Conservation (phyloP, 2,888 invertebrate genomes). For the Lutraria lutraria region DNA sequence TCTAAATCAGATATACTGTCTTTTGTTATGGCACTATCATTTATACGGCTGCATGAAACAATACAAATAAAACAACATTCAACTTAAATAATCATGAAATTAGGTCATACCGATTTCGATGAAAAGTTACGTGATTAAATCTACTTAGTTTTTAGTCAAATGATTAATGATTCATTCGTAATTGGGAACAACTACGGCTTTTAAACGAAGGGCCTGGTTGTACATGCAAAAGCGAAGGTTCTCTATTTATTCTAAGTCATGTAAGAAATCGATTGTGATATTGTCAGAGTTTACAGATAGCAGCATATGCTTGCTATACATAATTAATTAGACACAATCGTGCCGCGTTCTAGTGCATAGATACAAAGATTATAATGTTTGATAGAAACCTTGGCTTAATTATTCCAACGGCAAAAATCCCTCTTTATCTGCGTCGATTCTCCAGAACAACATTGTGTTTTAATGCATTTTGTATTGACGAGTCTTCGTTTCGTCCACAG, state of each 20-base stretch:
- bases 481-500: neutral
- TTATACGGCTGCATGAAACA: neutral
- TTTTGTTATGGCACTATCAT: too few species aligned
- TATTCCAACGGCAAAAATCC: neutral
- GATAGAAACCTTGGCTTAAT: neutral
- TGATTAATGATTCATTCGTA: slow-evolving; percentile 11
- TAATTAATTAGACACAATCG: slow-evolving; percentile 12
- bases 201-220: neutral
- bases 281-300: neutral
- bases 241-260: neutral
- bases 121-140: neutral
- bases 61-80: neutral
- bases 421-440: slow-evolving; percentile 8
- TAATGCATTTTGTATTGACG: slow-evolving; percentile 15
- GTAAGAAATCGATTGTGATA: slow-evolving; percentile 6
- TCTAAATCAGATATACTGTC: too few species aligned
- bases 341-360: slow-evolving; percentile 11
- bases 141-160: neutral
- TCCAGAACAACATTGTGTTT: neutral
- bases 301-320: slow-evolving; percentile 21
- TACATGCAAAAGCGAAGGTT: neutral
- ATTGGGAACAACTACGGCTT: neutral
- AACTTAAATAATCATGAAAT: neutral
- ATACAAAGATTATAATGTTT: slow-evolving; percentile 2
- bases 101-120: neutral